A percentile compares a stretch with the other conserved stretches of the same genome.
Conservation (phyloP, 2,888 invertebrate genomes). For the Coenonympha glycerion region DNA sequence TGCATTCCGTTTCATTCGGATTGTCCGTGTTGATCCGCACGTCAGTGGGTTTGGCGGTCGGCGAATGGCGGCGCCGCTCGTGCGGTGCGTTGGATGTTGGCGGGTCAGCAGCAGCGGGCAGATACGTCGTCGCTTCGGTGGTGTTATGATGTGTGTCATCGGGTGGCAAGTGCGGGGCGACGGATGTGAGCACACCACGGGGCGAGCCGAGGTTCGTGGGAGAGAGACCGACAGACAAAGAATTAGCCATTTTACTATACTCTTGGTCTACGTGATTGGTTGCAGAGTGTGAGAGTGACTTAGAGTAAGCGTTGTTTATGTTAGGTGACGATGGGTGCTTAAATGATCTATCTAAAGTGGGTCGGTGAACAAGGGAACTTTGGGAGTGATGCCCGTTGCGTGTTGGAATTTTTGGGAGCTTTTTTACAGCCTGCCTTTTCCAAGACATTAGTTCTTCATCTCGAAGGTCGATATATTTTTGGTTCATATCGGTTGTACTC, state of each 20-base stretch:
- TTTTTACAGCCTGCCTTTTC: slow-evolving; percentile 1
- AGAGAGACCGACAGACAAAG: slow-evolving; percentile 75
- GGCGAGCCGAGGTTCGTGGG: slow-evolving; percentile 71
- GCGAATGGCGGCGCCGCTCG: slow-evolving; percentile 30
- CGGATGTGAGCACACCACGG: slow-evolving; percentile 66
- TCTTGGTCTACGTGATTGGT: slow-evolving; percentile 53
- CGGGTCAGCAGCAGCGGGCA: slow-evolving; percentile 20
- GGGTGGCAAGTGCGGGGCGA: slow-evolving; percentile 54
- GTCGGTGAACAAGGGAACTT: slow-evolving; percentile 1
- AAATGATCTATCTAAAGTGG: slow-evolving; percentile 11
- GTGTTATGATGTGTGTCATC: slow-evolving; percentile 49
- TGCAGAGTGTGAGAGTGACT: slow-evolving; percentile 11
- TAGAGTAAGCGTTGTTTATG: slow-evolving; percentile 16
- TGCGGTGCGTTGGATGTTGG: slow-evolving; percentile 13
- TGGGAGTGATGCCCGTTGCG: slow-evolving; percentile 1
- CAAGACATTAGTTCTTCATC: background rate
- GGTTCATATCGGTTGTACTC: slow-evolving; percentile 11
- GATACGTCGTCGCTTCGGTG: slow-evolving; percentile 37
- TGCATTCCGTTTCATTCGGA: slow-evolving; percentile 51
- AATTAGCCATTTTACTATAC: slow-evolving; percentile 76
- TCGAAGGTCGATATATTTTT: background rate
- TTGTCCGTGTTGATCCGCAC: slow-evolving; percentile 37
- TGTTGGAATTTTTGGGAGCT: slow-evolving; percentile 13
- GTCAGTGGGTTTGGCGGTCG: slow-evolving; percentile 19
- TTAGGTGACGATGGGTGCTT: slow-evolving; percentile 10